A percentile compares a stretch with the other conserved stretches of the same genome.
These are phyloP conservation scores for Ephydatia muelleri DNA, from an alignment of 37 sponge, comb jelly and placozoan genomes.

Conservation along the genomic window DNA sequence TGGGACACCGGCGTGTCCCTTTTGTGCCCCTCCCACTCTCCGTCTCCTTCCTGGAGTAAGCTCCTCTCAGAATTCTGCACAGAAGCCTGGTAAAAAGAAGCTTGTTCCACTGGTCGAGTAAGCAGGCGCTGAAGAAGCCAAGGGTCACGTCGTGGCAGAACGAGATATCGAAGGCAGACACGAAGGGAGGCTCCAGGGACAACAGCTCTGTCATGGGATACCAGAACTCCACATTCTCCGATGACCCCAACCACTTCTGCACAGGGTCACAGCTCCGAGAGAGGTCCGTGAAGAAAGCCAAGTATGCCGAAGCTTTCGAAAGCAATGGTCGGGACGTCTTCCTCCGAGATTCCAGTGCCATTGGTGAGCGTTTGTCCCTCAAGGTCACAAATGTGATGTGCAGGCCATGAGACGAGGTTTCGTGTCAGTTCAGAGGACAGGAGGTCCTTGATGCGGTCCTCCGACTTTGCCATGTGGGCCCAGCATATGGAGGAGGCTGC, in stretches of 20 bases:
- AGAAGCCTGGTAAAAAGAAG: conserved; percentile 36
- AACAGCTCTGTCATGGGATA: conserved; percentile 26
- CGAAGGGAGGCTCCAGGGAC: background rate
- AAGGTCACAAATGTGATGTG: conserved; percentile 6
- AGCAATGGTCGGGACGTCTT: background rate
- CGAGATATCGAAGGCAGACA: conserved; percentile 6
- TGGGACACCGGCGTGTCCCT: background rate
- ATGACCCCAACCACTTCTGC: conserved; percentile 36
- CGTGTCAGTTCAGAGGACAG: conserved; percentile 23
- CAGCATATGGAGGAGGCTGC: conserved; percentile 45
- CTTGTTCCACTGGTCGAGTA: conserved; percentile 46
- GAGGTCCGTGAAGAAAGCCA: conserved; percentile 69
- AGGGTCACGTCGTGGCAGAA: conserved; percentile 51
- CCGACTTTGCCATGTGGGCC: conserved; percentile 46
- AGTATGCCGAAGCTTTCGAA: background rate
- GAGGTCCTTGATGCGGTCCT: conserved; percentile 12
- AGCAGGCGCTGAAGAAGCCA: conserved; percentile 53
- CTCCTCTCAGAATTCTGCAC: conserved; percentile 24
- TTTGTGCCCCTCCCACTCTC: background rate
- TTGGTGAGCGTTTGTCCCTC: background rate
- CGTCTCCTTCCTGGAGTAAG: background rate
- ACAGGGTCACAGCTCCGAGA: conserved; percentile 25
- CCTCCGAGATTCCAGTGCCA: background rate
- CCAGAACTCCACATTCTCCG: conserved; percentile 29
- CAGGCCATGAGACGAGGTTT: conserved; percentile 13